Conservation (phyloP, 2,113 vertebrate genomes). For the Spermophilus dauricus region DNA sequence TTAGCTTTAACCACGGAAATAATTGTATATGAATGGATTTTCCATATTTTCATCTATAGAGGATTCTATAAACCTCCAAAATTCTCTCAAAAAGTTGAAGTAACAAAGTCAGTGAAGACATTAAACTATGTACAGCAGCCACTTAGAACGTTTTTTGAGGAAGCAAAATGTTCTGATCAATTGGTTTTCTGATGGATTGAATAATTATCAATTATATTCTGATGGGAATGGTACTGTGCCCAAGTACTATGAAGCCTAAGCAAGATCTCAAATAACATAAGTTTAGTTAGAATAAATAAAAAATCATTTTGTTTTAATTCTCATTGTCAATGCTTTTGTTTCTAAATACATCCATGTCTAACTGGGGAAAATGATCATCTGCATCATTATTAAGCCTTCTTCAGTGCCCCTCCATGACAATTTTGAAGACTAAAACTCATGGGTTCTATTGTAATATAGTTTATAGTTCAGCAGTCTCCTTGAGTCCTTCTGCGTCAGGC, state of each 20-base stretch:
- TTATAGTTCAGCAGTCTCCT: background rate
- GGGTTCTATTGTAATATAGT: background rate
- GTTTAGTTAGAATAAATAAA: background rate
- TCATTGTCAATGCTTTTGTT: background rate
- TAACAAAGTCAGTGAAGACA: background rate
- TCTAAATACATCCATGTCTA: background rate
- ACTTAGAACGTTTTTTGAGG: background rate
- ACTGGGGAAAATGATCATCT: background rate
- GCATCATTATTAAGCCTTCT: background rate
- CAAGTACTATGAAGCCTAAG: slow-evolving; percentile 16
- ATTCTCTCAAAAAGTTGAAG: background rate
- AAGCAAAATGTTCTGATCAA: slow-evolving; percentile 16
- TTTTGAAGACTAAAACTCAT: background rate
- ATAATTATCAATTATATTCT: slow-evolving; percentile 21
- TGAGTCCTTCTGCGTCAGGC: background rate
- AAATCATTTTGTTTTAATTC: slow-evolving; percentile 20
- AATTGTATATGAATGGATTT: slow-evolving; percentile 1
- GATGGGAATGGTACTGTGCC: background rate
- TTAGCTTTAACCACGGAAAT: background rate
- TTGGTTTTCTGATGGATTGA: slow-evolving; percentile 58
- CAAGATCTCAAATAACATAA: background rate
- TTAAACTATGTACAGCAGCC: background rate
- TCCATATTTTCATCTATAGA: slow-evolving; percentile 30
- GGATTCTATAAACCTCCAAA: background rate
- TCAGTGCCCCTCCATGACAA: background rate